Evolutionary conservation across 2,113 vertebrate genomes (phyloP), one percentile per base, ranked within the genome.

Genomic region (Mandrillus leucophaeus): DNA sequence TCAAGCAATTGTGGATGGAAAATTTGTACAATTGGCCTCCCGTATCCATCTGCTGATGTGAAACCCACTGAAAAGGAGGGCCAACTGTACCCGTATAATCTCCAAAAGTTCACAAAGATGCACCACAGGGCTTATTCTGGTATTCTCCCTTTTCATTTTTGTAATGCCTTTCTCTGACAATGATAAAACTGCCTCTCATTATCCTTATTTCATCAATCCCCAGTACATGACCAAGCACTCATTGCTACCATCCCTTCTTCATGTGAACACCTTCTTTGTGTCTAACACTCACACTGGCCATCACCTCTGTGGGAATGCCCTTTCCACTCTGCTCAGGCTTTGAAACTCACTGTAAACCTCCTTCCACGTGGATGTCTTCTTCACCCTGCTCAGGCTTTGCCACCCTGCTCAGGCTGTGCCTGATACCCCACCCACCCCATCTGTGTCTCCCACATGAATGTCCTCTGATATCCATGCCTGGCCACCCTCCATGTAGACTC

Each of bases 341-440:
- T 59, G 32, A 35, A 38, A 30, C 13, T 59, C 38, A 11, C 3
- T 6, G 12, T 16, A 61, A 45, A 45, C 43, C 50, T 8, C 1
- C 2, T 2, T 64, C 38, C 22, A 1, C 2, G 43, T 25, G 45
- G 14, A 10, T 0, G 2, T 17, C 79, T 57, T 64, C 50, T 48
- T 35, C 17, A 14, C 30, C 86, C 25, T 35, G 18, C 48, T 57
- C 57, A 45, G 38, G 17, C n/a, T n/a, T 38, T 25, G 38, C 8
- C 38, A 35, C 17, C 12, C 2, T 68, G 55, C 55, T 48, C 66
- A 89, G 25, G 8, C 35, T 35, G 10, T 55, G 73, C 40, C 76
- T 7, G 14, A 35, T 11, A 48, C 0, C 64, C 25, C 3, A 18
- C 8, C 3, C 1, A 3, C 11, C 5, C 72, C 30, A 43, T 22